Conservation (phyloP, 1,140 invertebrate genomes). For the Steinernema khuongi region DNA sequence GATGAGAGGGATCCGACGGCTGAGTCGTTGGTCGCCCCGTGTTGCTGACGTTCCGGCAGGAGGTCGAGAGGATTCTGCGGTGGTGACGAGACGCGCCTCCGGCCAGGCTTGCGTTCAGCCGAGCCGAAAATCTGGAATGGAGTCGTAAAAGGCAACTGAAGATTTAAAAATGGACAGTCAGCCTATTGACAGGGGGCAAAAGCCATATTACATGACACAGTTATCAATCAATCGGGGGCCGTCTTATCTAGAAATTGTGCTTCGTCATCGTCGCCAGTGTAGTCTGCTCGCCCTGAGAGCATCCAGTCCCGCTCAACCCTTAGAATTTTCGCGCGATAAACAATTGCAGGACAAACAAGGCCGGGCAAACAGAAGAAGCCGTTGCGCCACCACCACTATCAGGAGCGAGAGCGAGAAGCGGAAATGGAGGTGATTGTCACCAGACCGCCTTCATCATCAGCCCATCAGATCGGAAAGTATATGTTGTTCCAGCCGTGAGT, state of each 20-base stretch:
- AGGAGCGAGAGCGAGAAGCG: no score
- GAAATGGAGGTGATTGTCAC: background rate
- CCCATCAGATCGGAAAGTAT: constrained; percentile 1
- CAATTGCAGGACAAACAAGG: no score
- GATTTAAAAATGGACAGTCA: background rate
- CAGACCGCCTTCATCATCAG: background rate
- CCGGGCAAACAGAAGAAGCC: background rate
- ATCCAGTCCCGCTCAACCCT: no score
- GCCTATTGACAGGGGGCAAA: no score
- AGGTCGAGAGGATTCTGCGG: background rate
- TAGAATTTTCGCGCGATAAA: no score
- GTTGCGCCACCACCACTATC: background rate
- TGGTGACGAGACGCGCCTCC: background rate
- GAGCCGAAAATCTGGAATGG: background rate
- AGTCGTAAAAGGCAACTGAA: background rate
- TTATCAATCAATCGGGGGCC: no score
- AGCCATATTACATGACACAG: no score
- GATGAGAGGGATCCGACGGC: background rate
- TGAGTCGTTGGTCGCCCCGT: background rate
- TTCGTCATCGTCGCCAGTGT: no score
- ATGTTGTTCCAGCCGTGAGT: constrained; percentile 2
- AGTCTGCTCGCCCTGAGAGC: no score
- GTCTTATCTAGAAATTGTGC: no score
- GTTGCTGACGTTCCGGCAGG: background rate
- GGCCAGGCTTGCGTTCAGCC: background rate